Percentiles rank a stretch among this genome's conserved stretches.
Evolutionary conservation across 2,113 vertebrate species (phyloP).

Genomic region (Muscicapa adusta): DNA sequence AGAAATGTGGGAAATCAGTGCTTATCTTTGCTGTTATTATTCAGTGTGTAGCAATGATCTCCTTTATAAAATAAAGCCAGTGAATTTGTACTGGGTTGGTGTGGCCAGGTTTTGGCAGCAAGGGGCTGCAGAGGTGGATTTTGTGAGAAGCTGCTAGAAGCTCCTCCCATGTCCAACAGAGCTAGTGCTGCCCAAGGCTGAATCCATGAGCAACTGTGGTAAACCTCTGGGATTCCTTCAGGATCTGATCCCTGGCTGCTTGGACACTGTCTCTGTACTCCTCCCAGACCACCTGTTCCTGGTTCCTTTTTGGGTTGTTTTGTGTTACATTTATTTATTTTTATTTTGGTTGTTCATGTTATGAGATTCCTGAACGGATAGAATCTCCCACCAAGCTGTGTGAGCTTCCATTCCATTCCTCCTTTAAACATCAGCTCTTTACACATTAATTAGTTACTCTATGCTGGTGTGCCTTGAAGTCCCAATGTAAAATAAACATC

Average conservation of each 20-base stretch:
- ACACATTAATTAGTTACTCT: not conserved
- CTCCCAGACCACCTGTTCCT: not conserved
- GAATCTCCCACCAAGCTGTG: not conserved
- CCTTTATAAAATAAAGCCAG: not conserved
- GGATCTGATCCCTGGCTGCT: not conserved
- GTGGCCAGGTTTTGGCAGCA: not conserved
- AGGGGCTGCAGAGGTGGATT: not conserved
- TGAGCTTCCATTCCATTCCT: not conserved
- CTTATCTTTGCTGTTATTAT: not conserved
- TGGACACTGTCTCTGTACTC: not conserved
- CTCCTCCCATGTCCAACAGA: accelerated
- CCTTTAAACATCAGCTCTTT: not conserved
- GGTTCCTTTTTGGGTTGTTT: not conserved
- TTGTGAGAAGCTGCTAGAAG: not conserved
- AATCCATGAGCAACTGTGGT: accelerated
- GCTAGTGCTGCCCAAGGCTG: accelerated
- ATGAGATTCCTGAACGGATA: not conserved
- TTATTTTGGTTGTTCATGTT: not conserved
- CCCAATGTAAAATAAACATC: not conserved
- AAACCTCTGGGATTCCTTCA: not conserved
- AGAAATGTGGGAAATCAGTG: not conserved
- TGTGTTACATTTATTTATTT: not conserved
- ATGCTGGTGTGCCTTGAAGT: not conserved
- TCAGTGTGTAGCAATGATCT: not conserved
- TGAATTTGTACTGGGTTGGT: not conserved